Evolutionary conservation across 2,888 invertebrate species (phyloP).

Genomic region (Rotaria macrura): DNA sequence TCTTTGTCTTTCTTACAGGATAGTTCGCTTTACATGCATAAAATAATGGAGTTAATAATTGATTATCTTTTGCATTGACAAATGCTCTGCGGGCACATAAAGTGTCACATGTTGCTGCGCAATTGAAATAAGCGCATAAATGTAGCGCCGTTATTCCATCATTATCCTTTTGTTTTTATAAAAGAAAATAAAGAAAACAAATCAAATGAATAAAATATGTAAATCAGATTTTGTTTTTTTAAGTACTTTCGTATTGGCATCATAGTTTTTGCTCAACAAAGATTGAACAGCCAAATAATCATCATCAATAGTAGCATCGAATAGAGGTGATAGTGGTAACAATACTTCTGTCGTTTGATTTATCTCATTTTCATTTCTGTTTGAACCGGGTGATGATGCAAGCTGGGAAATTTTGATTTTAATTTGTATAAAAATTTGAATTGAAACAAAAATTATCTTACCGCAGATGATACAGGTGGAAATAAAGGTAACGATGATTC

Average conservation of each 20-base stretch:
- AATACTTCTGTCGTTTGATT: not conserved
- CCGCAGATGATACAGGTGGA: not conserved
- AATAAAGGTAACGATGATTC: not conserved
- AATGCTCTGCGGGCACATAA: not conserved
- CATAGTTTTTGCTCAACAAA: not conserved
- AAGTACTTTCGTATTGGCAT: not conserved
- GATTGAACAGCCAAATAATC: conserved; percentile 13
- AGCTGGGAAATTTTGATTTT: not conserved
- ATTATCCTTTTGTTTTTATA: not conserved
- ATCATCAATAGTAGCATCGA: conserved; percentile 10
- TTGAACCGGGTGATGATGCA: not conserved
- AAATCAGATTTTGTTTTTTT: no score
- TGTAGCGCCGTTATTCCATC: conserved; percentile 1
- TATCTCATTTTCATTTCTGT: not conserved
- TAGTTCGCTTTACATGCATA: conserved; percentile 7
- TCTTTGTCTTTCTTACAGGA: not conserved
- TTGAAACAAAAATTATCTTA: not conserved
- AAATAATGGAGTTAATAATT: conserved; percentile 10
- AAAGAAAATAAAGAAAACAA: no score
- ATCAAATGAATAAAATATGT: no score
- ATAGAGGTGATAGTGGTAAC: not conserved
- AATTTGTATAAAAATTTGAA: no score
- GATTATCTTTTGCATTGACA: conserved; percentile 7
- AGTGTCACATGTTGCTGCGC: not conserved
- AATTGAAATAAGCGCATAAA: not conserved